A percentile compares a stretch with the other conserved stretches of the same genome.
phyloP scores from a whole-genome alignment of 2,797 vertebrate genomes.

The Galago senegalensis region DNA sequence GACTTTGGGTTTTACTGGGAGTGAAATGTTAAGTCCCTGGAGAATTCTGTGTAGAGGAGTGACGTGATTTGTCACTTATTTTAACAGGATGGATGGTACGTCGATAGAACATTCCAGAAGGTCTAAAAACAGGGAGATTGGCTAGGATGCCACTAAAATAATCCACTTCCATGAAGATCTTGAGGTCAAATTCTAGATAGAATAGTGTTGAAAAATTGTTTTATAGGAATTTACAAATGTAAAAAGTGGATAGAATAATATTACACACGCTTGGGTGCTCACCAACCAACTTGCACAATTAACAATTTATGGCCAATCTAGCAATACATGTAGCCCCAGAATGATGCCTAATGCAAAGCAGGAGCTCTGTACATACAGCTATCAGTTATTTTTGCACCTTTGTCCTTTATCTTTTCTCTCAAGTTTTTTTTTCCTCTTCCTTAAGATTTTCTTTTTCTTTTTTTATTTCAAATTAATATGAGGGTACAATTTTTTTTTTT shows the following conservation, averaged over 20 bases:
- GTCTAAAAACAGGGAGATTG: not conserved
- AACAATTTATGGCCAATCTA: not conserved
- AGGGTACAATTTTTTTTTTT: too few relatives aligned
- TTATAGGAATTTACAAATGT: not conserved
- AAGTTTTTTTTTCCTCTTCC: not conserved
- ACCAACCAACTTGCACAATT: not conserved
- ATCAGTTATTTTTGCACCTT: not conserved
- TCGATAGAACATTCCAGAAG: not conserved
- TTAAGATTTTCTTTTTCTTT: too few relatives aligned
- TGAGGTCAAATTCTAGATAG: not conserved
- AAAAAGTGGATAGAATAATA: not conserved
- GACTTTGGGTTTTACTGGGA: not conserved
- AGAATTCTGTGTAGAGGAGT: not conserved
- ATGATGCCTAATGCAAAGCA: not conserved
- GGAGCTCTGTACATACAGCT: not conserved
- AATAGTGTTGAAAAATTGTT: not conserved
- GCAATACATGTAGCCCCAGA: not conserved
- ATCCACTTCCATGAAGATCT: not conserved
- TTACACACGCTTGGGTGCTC: not conserved
- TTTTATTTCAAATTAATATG: too few relatives aligned
- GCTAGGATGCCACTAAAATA: not conserved
- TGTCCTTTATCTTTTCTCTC: not conserved
- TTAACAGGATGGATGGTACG: not conserved
- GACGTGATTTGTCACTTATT: not conserved
- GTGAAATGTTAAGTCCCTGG: not conserved